Conservation (phyloP, 2,113 vertebrate species). For the Rhinolophus sinicus region DNA sequence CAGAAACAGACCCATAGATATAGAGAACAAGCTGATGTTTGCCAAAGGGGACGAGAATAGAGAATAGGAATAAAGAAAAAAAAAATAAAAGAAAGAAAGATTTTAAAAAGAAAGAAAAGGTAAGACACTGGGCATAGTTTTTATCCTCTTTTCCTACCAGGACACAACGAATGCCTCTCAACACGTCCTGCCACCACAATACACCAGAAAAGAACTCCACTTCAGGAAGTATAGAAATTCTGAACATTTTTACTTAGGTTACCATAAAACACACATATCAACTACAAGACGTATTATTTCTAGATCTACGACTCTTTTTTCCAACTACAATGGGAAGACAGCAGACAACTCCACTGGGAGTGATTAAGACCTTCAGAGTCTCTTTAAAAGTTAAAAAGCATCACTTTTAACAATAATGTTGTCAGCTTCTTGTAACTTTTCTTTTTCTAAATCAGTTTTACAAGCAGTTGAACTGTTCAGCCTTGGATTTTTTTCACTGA, state of each 20-base stretch:
- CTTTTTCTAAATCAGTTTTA: constrained; percentile 15
- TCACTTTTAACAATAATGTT: background rate
- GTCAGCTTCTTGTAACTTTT: background rate
- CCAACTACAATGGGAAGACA: background rate
- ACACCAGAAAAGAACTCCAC: background rate
- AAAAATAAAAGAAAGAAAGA: background rate
- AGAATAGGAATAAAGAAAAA: background rate
- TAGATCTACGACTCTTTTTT: background rate
- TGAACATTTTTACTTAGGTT: background rate
- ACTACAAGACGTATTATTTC: background rate
- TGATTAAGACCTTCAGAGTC: background rate
- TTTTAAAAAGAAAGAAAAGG: background rate
- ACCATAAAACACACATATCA: background rate
- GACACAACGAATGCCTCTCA: background rate
- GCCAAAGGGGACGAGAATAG: background rate
- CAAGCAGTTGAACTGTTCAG: background rate
- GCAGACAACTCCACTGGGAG: background rate
- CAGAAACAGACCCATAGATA: too few species aligned
- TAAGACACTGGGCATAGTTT: rapidly evolving
- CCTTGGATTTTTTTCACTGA: background rate
- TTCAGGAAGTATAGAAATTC: background rate
- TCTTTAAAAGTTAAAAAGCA: background rate
- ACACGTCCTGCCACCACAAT: background rate
- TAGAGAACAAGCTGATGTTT: background rate
- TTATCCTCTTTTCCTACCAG: background rate